Percentiles rank a stretch among this genome's conserved stretches.
Evolutionary conservation across 2,113 vertebrate species (phyloP).

Genomic region (Semnopithecus entellus): DNA sequence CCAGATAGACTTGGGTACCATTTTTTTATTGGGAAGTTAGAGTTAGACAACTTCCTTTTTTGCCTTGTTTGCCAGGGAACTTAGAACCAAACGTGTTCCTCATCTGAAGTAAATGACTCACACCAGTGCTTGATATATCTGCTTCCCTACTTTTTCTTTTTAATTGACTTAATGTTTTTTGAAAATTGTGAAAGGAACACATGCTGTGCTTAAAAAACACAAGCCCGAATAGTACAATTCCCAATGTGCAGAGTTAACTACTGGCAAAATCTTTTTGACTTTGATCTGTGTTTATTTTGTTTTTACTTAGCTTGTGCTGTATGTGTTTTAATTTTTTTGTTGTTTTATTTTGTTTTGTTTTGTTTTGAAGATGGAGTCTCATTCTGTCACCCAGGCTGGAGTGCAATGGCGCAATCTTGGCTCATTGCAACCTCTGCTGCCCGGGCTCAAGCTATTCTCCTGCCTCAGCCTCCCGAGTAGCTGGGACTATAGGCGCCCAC

Average conservation of each 20-base stretch:
- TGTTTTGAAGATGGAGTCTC: too few relatives aligned
- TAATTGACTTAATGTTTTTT: constrained; percentile 38
- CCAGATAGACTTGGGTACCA: neutral
- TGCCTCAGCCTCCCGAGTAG: too few relatives aligned
- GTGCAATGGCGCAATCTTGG: too few relatives aligned
- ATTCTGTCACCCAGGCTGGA: too few relatives aligned
- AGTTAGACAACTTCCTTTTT: constrained; percentile 13
- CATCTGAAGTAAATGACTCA: constrained; percentile 35
- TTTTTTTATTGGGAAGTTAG: constrained; percentile 38
- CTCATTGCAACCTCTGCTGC: too few relatives aligned
- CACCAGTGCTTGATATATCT: neutral
- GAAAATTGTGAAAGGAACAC: constrained; percentile 30
- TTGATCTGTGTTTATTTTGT: neutral
- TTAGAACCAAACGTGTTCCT: neutral
- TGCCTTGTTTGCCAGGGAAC: constrained; percentile 27
- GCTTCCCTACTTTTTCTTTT: neutral
- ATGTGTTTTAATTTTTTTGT: neutral
- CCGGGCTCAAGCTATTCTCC: too few relatives aligned
- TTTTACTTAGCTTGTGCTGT: neutral
- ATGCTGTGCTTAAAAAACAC: constrained; percentile 47
- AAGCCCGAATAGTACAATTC: neutral
- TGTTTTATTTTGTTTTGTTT: too few relatives aligned
- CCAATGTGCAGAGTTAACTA: neutral
- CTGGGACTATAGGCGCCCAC: too few relatives aligned
- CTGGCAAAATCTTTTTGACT: neutral